These are phyloP conservation scores for Ectropis grisescens DNA, from an alignment of 1,140 invertebrate genomes.

Conservation along the genomic window DNA sequence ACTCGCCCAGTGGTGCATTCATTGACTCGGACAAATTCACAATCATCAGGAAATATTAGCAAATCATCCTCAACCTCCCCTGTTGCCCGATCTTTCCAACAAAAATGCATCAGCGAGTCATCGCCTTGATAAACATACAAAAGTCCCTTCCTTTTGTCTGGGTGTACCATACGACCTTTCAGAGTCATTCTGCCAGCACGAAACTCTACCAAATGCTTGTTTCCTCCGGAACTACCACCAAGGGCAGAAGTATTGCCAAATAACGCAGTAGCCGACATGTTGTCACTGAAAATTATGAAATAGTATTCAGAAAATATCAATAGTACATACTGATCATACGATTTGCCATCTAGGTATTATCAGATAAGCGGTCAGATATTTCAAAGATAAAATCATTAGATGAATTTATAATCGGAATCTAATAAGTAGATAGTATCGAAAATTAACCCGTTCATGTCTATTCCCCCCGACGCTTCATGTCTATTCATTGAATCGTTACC, in stretches of 20 bases:
- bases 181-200: conserved; percentile 97
- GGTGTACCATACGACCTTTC: conserved; percentile 93
- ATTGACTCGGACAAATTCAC: conserved; percentile 94
- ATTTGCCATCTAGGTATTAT: too few species aligned
- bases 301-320: too few species aligned
- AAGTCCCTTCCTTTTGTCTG: conserved; percentile 95
- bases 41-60: conserved; percentile 99
- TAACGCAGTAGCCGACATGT: conserved; percentile 76
- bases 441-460: too few species aligned
- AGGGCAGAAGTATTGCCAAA: conserved; percentile 81
- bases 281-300: too few species aligned
- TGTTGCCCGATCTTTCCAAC: conserved; percentile 94
- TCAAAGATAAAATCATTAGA: too few species aligned
- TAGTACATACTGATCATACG: too few species aligned
- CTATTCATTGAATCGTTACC: too few species aligned
- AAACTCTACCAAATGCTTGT: conserved; percentile 95
- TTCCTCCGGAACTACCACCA: conserved; percentile 84
- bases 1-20: conserved; percentile 97
- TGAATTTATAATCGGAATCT: too few species aligned
- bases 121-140: conserved; percentile 96
- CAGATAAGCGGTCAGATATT: too few species aligned
- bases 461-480: too few species aligned
- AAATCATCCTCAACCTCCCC: conserved; percentile 84
- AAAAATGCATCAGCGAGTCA: conserved; percentile 97
- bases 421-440: too few species aligned